Conservation (phyloP, 2,113 vertebrate species). For the Litocranius walleri region DNA sequence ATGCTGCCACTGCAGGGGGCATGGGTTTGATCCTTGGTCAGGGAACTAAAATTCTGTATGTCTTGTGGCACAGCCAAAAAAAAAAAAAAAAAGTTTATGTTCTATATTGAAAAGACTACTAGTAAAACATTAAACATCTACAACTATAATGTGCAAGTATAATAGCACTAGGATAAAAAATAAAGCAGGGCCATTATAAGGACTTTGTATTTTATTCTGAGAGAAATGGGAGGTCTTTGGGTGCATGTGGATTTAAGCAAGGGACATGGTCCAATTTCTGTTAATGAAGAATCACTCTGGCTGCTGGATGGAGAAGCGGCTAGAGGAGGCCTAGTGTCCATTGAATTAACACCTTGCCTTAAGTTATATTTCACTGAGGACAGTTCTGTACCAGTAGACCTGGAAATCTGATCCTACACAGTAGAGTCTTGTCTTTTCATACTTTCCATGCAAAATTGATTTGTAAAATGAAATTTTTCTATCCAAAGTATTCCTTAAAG, state of each 20-base stretch:
- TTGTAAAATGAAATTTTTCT: constrained; percentile 16
- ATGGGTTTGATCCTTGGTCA: background rate
- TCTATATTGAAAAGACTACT: background rate
- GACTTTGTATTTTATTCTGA: background rate
- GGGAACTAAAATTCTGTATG: background rate
- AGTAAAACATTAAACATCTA: background rate
- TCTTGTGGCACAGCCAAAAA: background rate
- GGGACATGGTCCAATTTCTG: background rate
- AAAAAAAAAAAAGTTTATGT: background rate
- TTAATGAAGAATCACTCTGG: background rate
- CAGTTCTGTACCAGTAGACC: background rate
- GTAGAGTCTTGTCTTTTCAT: background rate
- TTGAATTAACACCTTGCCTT: background rate
- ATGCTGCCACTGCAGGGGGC: background rate
- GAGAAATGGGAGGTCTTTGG: background rate
- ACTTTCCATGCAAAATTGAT: background rate
- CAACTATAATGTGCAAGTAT: background rate
- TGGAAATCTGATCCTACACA: background rate
- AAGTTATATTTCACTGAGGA: background rate
- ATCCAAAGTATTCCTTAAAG: background rate
- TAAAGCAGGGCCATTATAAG: background rate
- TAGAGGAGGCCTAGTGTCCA: background rate
- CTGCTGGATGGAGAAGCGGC: background rate
- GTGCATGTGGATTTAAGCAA: background rate
- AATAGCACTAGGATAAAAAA: background rate